Conservation (phyloP, 2,113 vertebrate genomes). For the Carettochelys insculpta region DNA sequence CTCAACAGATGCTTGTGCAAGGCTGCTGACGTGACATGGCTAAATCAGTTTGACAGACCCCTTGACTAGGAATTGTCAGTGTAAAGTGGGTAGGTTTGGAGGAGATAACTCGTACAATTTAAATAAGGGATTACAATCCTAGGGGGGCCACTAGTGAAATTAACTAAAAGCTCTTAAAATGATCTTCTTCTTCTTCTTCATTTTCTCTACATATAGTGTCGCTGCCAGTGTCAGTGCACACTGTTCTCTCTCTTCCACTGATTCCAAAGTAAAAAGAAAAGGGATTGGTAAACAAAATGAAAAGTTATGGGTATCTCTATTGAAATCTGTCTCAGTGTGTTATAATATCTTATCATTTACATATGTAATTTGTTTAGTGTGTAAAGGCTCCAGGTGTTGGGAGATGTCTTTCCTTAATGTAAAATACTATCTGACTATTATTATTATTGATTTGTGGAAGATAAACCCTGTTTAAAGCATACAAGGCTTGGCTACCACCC, state of each 20-base stretch:
- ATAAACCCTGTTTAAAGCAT: neutral
- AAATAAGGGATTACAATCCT: neutral
- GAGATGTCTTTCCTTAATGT: conserved; percentile 24
- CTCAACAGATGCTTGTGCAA: neutral
- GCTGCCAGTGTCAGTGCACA: neutral
- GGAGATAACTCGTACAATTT: neutral
- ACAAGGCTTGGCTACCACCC: neutral
- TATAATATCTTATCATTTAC: neutral
- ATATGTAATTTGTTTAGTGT: neutral
- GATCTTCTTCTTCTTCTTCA: neutral
- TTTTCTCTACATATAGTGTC: neutral
- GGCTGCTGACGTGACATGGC: neutral
- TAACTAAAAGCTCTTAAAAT: neutral
- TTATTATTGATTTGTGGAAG: neutral
- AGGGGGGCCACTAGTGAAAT: neutral
- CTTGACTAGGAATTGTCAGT: neutral
- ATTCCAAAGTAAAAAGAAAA: conserved; percentile 15
- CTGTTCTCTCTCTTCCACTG: neutral
- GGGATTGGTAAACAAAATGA: neutral
- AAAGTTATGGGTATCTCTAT: conserved; percentile 9
- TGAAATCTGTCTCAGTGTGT: neutral
- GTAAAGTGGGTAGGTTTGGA: neutral
- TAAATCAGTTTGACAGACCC: neutral
- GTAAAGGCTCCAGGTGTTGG: neutral
- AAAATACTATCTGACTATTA: neutral